Evolutionary conservation across 2,888 invertebrate genomes (phyloP), one percentile per base, ranked within the genome.

Genomic region (Gymnosoma rotundatum): DNA sequence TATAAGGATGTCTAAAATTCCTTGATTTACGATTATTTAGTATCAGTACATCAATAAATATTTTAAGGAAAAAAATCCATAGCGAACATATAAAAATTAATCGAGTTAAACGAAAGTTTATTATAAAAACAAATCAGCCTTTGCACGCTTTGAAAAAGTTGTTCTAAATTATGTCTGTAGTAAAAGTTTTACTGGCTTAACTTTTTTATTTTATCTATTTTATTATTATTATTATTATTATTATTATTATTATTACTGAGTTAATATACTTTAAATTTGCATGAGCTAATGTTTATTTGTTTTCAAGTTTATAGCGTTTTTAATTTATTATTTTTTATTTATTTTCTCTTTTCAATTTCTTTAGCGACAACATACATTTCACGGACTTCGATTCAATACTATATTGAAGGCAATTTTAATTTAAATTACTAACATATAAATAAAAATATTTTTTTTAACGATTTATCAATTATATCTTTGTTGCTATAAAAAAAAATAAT

Each of bases 281-380:
- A 42, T 42, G 38, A 4, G 10, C 8, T 38, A 9, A 38, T 38
- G 14, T 45, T 14, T 60, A 54, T 69, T 56, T 32, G 50, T 75
- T 78, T 74, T 32, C 1, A 16, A 48, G 50, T 61, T 48, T 75
- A 45, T 42, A 12, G 12, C 10, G 18, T 48, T 58, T 72, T 72
- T 61, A 54, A 61, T 78, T 72, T 66, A 25, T 7, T 63, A 86
- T 72, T 20, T 72, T 32, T 52, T 78, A 81, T 85, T 70, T 81
- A 85, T 83, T 76, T 67, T 79, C 60, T 83, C 61, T 86, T 83
- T 86, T 78, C 58, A 63, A 67, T 83, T 83, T 50, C 85, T 87
- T 87, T 86, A 90, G 89, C 87, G 88, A 87, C 87, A 89, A 89
- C 87, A 90, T 89, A 86, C 87, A 84, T 82, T 88, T 89, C 86